A percentile compares a stretch with the other conserved stretches of the same genome.
These are phyloP conservation scores for Harpagifer antarcticus DNA, from an alignment of 2,797 vertebrate species.

Conservation along the genomic window DNA sequence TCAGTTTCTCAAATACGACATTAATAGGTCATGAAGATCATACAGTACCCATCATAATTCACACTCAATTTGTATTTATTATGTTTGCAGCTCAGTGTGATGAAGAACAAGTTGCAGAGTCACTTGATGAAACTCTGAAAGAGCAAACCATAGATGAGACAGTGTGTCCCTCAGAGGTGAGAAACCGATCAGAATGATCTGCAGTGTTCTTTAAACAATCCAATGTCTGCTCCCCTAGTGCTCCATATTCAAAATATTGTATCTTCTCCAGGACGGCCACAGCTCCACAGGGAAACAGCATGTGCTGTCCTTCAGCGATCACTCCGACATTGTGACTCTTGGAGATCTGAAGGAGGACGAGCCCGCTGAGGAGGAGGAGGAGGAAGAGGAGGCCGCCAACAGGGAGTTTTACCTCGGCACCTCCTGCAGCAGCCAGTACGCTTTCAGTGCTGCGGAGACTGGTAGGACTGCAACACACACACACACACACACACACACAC, in stretches of 20 bases:
- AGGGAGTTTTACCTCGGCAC: conserved; percentile 91
- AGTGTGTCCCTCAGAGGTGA: conserved; percentile 82
- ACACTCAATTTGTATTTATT: background rate
- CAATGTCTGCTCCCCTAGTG: conserved; percentile 6
- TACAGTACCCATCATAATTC: background rate
- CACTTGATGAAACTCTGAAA: conserved; percentile 72
- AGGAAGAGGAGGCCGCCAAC: conserved; percentile 63
- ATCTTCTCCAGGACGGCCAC: conserved; percentile 71
- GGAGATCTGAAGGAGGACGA: conserved; percentile 86
- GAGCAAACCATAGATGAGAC: conserved; percentile 72
- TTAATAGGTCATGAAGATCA: too few relatives aligned
- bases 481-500: too few relatives aligned
- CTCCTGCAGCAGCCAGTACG: conserved; percentile 95
- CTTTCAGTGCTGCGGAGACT: conserved; percentile 90
- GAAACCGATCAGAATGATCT: conserved; percentile 3
- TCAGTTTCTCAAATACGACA: too few relatives aligned
- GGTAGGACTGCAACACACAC: conserved; percentile 62
- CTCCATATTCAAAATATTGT: background rate
- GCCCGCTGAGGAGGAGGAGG: conserved; percentile 71
- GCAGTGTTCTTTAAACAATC: background rate
- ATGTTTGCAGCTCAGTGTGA: conserved; percentile 75
- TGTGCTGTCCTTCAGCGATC: conserved; percentile 90
- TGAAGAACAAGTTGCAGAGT: conserved; percentile 53
- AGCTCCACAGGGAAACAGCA: conserved; percentile 77
- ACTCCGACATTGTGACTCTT: conserved; percentile 96